A percentile compares a stretch with the other conserved stretches of the same genome.
These are phyloP conservation scores for Ispidina picta DNA, from an alignment of 2,797 vertebrate species.

Conservation along the genomic window DNA sequence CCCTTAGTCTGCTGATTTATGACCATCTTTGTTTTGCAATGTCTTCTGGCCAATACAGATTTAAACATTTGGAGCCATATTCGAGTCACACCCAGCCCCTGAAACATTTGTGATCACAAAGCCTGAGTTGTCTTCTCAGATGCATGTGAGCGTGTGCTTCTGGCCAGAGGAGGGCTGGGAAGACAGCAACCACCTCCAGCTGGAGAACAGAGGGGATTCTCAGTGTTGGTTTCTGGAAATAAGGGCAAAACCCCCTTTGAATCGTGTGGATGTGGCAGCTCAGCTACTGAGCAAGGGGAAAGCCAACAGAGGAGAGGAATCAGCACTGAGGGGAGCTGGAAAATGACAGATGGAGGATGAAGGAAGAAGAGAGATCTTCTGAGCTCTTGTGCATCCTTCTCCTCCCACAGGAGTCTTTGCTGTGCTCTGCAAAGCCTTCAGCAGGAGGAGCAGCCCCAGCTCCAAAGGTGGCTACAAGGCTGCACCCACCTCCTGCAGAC, in stretches of 20 bases:
- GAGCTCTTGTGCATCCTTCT: neutral
- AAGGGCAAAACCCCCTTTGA: accelerated
- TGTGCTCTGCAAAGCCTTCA: neutral
- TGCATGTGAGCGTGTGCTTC: neutral
- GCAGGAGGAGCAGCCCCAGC: neutral
- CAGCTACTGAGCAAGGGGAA: neutral
- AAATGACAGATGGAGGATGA: neutral
- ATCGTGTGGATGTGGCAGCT: neutral
- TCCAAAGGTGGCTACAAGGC: neutral
- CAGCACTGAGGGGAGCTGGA: neutral
- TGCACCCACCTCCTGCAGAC: accelerated
- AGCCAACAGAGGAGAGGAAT: neutral
- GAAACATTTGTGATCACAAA: neutral
- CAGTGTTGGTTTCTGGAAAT: neutral
- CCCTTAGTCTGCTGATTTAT: neutral
- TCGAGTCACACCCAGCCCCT: neutral
- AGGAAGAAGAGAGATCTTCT: neutral
- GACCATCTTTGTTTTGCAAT: neutral
- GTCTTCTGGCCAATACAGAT: neutral
- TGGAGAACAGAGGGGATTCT: neutral
- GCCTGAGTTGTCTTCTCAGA: neutral
- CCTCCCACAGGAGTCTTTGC: neutral
- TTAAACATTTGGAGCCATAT: neutral
- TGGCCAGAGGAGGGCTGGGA: neutral
- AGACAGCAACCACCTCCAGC: neutral